A percentile compares a stretch with the other conserved stretches of the same genome.
Evolutionary conservation across 1,140 invertebrate genomes (phyloP).

Genomic region (Capitella teleta): DNA sequence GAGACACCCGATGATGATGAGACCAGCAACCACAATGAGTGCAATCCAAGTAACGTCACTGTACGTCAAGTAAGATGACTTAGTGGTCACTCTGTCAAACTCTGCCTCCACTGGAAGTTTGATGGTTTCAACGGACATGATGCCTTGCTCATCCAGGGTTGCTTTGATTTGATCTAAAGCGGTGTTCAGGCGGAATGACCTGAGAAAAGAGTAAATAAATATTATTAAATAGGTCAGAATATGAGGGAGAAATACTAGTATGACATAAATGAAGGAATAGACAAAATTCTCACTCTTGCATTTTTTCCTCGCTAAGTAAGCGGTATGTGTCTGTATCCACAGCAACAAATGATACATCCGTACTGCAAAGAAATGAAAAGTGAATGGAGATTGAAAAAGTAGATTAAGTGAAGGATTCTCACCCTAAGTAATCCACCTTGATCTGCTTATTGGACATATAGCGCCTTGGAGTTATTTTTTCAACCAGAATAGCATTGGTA

Average conservation of each 20-base stretch:
- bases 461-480: slow-evolving; percentile 44
- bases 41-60: slow-evolving; percentile 69
- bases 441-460: too few species aligned
- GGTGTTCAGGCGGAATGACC: background rate
- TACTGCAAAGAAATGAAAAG: slow-evolving; percentile 36
- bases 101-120: background rate
- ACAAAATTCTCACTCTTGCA: slow-evolving; percentile 51
- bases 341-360: slow-evolving; percentile 75
- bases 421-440: too few species aligned
- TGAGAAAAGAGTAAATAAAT: background rate
- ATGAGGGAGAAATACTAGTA: background rate
- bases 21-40: slow-evolving; percentile 67
- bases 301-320: slow-evolving; percentile 60
- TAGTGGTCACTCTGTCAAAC: background rate
- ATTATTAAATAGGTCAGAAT: background rate
- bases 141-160: background rate
- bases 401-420: too few species aligned
- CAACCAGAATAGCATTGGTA: slow-evolving; percentile 15
- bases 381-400: too few species aligned
- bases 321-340: slow-evolving; percentile 66
- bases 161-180: background rate
- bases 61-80: background rate
- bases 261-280: background rate
- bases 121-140: background rate
- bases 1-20: slow-evolving; percentile 72